Conservation (phyloP, 2,113 vertebrate species). For the Phainopepla nitens region DNA sequence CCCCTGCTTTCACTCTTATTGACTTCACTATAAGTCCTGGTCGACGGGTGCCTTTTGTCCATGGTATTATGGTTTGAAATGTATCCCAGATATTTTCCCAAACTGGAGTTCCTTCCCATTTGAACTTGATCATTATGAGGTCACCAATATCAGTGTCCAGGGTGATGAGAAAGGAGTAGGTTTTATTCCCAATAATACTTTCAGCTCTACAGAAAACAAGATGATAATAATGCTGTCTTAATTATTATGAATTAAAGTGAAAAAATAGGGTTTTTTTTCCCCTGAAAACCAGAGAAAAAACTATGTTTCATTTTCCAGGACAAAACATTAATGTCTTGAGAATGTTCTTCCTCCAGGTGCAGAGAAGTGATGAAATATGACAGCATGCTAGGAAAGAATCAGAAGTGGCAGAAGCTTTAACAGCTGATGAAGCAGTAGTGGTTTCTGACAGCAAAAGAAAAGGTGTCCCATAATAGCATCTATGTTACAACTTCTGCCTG, state of each 20-base stretch:
- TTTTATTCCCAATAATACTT: conserved; percentile 81
- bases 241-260: not conserved
- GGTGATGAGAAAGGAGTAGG: conserved; percentile 85
- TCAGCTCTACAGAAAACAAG: conserved; percentile 70
- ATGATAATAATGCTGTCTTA: not conserved
- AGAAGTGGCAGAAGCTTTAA: not conserved
- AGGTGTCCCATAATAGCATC: not conserved
- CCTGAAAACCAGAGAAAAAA: not conserved
- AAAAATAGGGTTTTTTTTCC: fast-evolving
- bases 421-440: not conserved
- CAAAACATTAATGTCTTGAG: not conserved
- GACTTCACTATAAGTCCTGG: conserved; percentile 77
- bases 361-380: not conserved
- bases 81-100: conserved; percentile 87
- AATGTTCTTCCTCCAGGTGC: not conserved
- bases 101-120: conserved; percentile 79
- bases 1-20: conserved; percentile 85
- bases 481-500: not conserved
- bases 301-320: not conserved
- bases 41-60: conserved; percentile 60
- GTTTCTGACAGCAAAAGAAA: not conserved
- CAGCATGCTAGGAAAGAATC: not conserved
- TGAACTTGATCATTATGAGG: conserved; percentile 81
- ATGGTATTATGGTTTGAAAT: conserved; percentile 82
- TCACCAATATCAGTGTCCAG: conserved; percentile 87